Evolutionary conservation across 2,113 vertebrate species (phyloP).

Genomic region (Oreocharis arfaki): DNA sequence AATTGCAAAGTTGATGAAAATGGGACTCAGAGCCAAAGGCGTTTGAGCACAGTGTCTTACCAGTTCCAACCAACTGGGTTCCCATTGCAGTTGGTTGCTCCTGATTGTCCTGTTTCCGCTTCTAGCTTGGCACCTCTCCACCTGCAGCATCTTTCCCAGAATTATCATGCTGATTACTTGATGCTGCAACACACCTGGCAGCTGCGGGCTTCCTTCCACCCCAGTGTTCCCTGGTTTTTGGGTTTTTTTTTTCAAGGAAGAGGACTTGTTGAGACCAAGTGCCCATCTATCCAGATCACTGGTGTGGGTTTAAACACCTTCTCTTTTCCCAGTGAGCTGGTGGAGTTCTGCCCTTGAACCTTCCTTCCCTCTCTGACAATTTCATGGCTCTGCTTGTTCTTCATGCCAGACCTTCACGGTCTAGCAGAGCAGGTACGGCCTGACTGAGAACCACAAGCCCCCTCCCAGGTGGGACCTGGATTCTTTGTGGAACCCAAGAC

Average conservation of each 20-base stretch:
- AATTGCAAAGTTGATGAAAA: constrained; percentile 65
- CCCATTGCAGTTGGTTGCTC: background rate
- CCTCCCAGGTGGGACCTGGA: background rate
- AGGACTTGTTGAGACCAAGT: background rate
- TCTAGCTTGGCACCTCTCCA: background rate
- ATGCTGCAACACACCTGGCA: background rate
- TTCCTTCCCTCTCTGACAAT: background rate
- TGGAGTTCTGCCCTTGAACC: background rate
- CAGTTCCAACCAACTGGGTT: constrained; percentile 15
- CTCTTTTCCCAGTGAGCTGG: background rate
- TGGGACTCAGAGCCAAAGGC: constrained; percentile 10
- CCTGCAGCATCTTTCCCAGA: background rate
- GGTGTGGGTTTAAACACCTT: background rate
- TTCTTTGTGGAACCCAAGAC: background rate
- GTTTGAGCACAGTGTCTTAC: constrained; percentile 14
- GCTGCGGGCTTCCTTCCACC: background rate
- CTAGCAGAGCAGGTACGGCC: background rate
- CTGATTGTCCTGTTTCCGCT: background rate
- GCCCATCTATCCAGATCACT: background rate
- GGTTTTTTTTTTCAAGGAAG: background rate
- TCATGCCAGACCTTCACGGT: background rate
- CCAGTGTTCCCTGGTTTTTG: background rate
- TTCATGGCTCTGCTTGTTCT: background rate
- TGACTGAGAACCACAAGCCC: background rate
- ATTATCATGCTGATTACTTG: background rate